phyloP scores from a whole-genome alignment of 1,140 invertebrate genomes.

The Neocloeon triangulifer region DNA sequence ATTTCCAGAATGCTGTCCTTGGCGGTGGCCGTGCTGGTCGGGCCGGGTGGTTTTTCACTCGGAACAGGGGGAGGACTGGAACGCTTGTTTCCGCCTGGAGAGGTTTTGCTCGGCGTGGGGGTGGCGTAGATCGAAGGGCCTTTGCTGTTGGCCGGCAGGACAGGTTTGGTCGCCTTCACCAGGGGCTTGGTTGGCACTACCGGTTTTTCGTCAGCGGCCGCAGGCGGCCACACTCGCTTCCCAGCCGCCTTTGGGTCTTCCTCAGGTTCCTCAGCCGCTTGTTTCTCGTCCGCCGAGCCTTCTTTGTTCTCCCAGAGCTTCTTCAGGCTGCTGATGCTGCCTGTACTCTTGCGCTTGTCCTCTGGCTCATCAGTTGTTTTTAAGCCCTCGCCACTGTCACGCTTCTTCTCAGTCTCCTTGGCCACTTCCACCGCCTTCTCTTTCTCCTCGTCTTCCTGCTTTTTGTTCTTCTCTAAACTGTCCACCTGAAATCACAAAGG shows the following conservation, averaged over 20 bases:
- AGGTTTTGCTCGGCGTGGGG: constrained; percentile 24
- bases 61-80: too few species aligned
- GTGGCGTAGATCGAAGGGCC: constrained; percentile 36
- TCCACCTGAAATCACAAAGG: too few species aligned
- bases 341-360: constrained; percentile 74
- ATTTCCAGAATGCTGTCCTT: constrained; percentile 45
- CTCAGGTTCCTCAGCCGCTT: constrained; percentile 3
- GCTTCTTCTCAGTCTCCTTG: constrained; percentile 15
- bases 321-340: constrained; percentile 78
- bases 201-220: constrained; percentile 35
- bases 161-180: constrained; percentile 28
- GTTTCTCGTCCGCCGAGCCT: neutral
- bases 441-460: constrained; percentile 18
- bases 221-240: constrained; percentile 28
- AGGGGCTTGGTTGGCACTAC: constrained; percentile 43
- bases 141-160: constrained; percentile 14
- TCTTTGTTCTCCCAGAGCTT: constrained; percentile 74
- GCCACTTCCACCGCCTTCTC: constrained; percentile 12
- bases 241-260: too few species aligned
- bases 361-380: constrained; percentile 37
- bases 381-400: constrained; percentile 16
- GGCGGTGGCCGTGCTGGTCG: constrained; percentile 27
- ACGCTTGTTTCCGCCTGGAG: too few species aligned
- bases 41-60: constrained; percentile 6
- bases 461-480: constrained; percentile 16